phyloP scores from a whole-genome alignment of 1,140 invertebrate species.

The Drosophila persimilis region DNA sequence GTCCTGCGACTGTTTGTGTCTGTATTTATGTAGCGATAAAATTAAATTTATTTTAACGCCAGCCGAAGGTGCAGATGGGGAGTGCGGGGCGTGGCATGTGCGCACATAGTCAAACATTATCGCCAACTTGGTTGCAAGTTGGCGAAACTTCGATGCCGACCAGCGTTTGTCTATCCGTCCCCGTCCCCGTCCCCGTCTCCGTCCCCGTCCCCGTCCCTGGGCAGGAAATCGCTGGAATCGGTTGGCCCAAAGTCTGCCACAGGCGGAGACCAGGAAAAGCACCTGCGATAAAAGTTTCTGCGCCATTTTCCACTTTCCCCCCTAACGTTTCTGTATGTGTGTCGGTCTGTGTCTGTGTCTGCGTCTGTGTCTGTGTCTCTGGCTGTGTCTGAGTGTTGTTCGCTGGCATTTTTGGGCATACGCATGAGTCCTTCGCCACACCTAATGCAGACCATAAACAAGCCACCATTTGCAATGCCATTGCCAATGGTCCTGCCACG shows the following conservation, averaged over 20 bases:
- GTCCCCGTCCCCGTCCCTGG: conserved; percentile 18
- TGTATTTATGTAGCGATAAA: conserved; percentile 79
- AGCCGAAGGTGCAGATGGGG: conserved; percentile 38
- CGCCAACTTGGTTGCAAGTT: conserved; percentile 70
- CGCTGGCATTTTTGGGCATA: conserved; percentile 31
- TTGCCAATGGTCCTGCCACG: conserved; percentile 41
- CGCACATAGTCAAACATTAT: conserved; percentile 77
- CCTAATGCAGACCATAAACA: conserved; percentile 66
- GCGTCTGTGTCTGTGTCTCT: background rate
- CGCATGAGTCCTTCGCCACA: conserved; percentile 29
- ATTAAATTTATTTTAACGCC: conserved; percentile 80
- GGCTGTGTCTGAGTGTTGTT: conserved; percentile 20
- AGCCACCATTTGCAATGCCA: conserved; percentile 62
- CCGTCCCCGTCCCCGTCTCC: conserved; percentile 3
- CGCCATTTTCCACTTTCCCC: conserved; percentile 72
- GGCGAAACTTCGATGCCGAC: conserved; percentile 50
- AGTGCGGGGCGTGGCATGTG: conserved; percentile 52
- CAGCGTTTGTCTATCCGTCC: conserved; percentile 55
- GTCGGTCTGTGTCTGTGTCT: conserved; percentile 9
- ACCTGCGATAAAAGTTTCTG: conserved; percentile 78
- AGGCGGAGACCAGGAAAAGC: conserved; percentile 44
- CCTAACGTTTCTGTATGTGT: conserved; percentile 18
- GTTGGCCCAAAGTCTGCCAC: background rate
- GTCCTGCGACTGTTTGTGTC: conserved; percentile 15
- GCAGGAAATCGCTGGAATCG: conserved; percentile 67